These are phyloP conservation scores for Bettongia penicillata DNA, from an alignment of 2,113 vertebrate genomes.

Conservation along the genomic window DNA sequence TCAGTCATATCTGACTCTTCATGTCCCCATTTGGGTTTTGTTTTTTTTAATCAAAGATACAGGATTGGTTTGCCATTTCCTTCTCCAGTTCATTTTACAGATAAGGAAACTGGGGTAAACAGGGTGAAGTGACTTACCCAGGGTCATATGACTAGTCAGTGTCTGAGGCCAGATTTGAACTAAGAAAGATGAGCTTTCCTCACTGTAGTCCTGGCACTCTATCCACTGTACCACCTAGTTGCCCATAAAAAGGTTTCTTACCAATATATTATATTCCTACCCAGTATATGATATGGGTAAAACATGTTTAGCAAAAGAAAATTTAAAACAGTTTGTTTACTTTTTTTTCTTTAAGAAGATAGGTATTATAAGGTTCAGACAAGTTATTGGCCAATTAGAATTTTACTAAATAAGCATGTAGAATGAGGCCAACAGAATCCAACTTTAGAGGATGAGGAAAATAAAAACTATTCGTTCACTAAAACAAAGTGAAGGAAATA, in stretches of 20 bases:
- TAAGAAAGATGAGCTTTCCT: not conserved
- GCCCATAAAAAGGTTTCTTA: not conserved
- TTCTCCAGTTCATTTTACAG: not conserved
- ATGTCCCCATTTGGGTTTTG: not conserved
- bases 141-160: not conserved
- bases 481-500: slow-evolving; percentile 69
- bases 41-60: not conserved
- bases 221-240: not conserved
- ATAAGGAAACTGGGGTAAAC: not conserved
- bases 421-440: slow-evolving; percentile 43
- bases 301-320: slow-evolving; percentile 45
- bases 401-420: slow-evolving; percentile 53
- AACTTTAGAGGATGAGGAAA: slow-evolving; percentile 60
- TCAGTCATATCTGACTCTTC: not conserved
- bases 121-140: not conserved
- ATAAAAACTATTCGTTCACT: slow-evolving; percentile 59
- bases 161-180: not conserved
- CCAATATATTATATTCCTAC: not conserved
- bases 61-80: not conserved
- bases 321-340: slow-evolving; percentile 29
- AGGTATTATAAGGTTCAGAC: slow-evolving; percentile 37
- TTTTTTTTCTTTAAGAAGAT: slow-evolving; percentile 32
- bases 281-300: slow-evolving; percentile 6
- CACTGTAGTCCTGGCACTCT: not conserved
- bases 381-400: slow-evolving; percentile 52